phyloP scores from a whole-genome alignment of 2,113 vertebrate genomes.

The Pteronura brasiliensis region DNA sequence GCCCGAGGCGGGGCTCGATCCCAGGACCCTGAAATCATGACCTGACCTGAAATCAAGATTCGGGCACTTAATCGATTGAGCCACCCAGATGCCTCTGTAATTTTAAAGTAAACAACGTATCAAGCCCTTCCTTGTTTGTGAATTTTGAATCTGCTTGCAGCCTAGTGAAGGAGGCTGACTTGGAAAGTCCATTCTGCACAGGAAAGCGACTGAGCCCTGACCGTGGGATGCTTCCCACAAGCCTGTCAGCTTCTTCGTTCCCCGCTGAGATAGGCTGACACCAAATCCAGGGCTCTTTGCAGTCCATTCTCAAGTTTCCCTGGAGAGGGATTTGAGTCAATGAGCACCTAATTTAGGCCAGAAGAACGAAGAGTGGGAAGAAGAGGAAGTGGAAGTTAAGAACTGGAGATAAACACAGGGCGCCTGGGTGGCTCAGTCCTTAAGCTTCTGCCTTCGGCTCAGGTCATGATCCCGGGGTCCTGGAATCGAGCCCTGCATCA shows the following conservation, averaged over 20 bases:
- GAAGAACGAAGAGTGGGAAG: neutral
- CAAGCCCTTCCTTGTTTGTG: neutral
- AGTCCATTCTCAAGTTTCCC: neutral
- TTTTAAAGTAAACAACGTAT: neutral
- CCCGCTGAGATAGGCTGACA: neutral
- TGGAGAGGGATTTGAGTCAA: neutral
- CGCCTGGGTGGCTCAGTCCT: no score
- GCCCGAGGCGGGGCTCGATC: fast-evolving
- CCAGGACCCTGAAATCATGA: neutral
- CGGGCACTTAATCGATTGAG: fast-evolving
- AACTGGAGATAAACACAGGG: neutral
- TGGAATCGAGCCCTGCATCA: no score
- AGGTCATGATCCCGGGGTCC: no score
- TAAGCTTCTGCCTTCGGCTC: no score
- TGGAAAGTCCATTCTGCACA: neutral
- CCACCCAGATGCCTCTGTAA: neutral
- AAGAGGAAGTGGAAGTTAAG: neutral
- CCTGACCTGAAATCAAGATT: neutral
- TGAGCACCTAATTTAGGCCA: no score
- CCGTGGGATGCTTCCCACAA: neutral
- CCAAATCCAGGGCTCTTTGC: neutral
- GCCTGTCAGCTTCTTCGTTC: no score
- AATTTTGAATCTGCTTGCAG: neutral
- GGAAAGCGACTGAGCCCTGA: neutral
- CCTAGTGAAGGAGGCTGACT: neutral